Evolutionary conservation across 2,888 invertebrate species (phyloP).

Genomic region (Agapetus fuscipes): DNA sequence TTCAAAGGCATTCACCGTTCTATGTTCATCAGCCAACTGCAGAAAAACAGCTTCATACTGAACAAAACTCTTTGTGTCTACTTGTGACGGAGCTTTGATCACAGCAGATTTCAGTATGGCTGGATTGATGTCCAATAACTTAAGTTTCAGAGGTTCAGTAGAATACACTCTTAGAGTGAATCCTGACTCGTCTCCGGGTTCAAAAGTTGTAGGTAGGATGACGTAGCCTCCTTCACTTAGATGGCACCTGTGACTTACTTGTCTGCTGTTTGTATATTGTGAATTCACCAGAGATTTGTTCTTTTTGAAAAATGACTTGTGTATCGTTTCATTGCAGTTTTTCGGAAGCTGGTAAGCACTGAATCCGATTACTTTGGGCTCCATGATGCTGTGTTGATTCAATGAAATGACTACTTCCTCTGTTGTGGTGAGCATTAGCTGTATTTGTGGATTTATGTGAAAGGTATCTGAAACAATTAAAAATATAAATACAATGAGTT

Average conservation of each 20-base stretch:
- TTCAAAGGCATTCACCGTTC: conserved; percentile 84
- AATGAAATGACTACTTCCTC: conserved; percentile 77
- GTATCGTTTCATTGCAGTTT: conserved; percentile 63
- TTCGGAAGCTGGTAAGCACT: conserved; percentile 71
- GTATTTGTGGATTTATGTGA: conserved; percentile 86
- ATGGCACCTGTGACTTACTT: conserved; percentile 72
- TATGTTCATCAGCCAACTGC: conserved; percentile 82
- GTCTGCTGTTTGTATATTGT: conserved; percentile 84
- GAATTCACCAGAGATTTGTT: conserved; percentile 82
- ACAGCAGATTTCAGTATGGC: conserved; percentile 62
- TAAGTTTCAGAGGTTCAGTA: conserved; percentile 65
- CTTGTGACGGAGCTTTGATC: conserved; percentile 61
- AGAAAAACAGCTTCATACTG: conserved; percentile 87
- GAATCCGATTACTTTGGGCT: conserved; percentile 88
- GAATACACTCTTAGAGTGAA: conserved; percentile 79
- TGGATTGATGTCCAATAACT: conserved; percentile 58
- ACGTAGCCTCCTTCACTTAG: conserved; percentile 75
- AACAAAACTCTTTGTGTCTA: conserved; percentile 62
- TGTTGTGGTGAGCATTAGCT: conserved; percentile 67
- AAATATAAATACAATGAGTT: conserved; percentile 5
- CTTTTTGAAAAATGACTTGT: conserved; percentile 72
- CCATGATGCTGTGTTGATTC: conserved; percentile 84
- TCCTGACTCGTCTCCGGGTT: conserved; percentile 80
- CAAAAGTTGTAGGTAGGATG: conserved; percentile 83
- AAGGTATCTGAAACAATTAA: conserved; percentile 59